A percentile compares a stretch with the other conserved stretches of the same genome.
Evolutionary conservation across 92 coral and sea anemone genomes (phyloP).

Genomic region (Heteractis magnifica): DNA sequence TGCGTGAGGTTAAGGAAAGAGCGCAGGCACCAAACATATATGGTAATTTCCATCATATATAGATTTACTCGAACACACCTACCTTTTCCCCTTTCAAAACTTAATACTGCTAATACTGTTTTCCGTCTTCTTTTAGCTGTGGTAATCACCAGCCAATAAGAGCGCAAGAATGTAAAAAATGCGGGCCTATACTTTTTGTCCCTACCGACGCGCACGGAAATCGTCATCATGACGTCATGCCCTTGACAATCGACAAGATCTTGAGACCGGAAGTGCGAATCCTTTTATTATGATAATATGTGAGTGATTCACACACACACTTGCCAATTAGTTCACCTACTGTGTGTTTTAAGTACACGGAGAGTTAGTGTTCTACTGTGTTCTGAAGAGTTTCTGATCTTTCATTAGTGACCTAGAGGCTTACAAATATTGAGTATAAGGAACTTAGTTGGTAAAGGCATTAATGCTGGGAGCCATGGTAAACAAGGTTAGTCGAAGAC

Average conservation of each 20-base stretch:
- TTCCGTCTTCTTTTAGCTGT: slow-evolving; percentile 2
- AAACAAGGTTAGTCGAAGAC: background rate
- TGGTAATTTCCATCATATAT: too few species aligned
- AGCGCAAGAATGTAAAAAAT: background rate
- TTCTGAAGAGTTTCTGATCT: background rate
- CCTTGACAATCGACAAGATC: background rate
- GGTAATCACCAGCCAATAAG: background rate
- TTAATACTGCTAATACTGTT: background rate
- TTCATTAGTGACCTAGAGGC: background rate
- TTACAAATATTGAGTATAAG: background rate
- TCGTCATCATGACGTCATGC: background rate
- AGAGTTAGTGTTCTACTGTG: background rate
- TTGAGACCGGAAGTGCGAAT: background rate
- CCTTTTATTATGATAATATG: background rate
- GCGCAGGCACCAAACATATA: too few species aligned
- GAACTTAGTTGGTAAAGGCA: background rate
- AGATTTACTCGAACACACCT: too few species aligned
- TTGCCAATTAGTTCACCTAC: background rate
- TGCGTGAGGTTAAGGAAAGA: too few species aligned
- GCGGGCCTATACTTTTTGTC: background rate
- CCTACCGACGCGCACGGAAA: background rate
- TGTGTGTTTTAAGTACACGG: background rate
- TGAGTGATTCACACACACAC: background rate
- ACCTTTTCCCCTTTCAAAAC: background rate
- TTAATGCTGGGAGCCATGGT: background rate